Percentiles rank a stretch among this genome's conserved stretches.
Evolutionary conservation across 1,140 invertebrate genomes (phyloP).

Genomic region (Monomorium pharaonis): DNA sequence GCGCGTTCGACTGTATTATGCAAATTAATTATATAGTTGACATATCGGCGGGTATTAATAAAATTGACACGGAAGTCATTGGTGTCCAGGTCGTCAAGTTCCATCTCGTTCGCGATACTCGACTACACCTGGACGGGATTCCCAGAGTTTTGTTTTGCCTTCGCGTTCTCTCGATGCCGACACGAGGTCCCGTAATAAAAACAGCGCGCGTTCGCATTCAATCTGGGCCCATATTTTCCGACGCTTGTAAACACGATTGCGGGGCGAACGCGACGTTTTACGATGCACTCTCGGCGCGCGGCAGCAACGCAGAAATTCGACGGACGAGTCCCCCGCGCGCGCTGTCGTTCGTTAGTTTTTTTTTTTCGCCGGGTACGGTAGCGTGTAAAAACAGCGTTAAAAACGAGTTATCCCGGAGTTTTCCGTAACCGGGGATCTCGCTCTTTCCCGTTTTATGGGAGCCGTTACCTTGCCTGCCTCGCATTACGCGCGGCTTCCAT

Average conservation of each 20-base stretch:
- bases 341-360: not conserved
- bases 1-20: too few species aligned
- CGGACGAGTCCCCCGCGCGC: not conserved
- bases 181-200: not conserved
- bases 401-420: not conserved
- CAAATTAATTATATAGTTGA: too few species aligned
- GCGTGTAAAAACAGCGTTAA: conserved; percentile 5
- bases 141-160: not conserved
- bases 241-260: not conserved
- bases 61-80: too few species aligned
- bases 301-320: not conserved
- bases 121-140: not conserved
- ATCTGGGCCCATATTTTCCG: not conserved
- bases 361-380: not conserved
- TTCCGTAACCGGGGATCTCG: not conserved
- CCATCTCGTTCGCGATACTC: not conserved
- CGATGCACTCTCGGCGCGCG: not conserved
- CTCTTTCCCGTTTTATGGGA: not conserved
- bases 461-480: not conserved
- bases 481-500: not conserved
- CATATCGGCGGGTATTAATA: too few species aligned
- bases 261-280: not conserved
- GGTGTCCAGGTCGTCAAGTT: not conserved
- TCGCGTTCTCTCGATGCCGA: not conserved
- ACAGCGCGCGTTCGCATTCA: too few species aligned